These are phyloP conservation scores for Lucilia sericata DNA, from an alignment of 1,140 invertebrate species.

Conservation along the genomic window DNA sequence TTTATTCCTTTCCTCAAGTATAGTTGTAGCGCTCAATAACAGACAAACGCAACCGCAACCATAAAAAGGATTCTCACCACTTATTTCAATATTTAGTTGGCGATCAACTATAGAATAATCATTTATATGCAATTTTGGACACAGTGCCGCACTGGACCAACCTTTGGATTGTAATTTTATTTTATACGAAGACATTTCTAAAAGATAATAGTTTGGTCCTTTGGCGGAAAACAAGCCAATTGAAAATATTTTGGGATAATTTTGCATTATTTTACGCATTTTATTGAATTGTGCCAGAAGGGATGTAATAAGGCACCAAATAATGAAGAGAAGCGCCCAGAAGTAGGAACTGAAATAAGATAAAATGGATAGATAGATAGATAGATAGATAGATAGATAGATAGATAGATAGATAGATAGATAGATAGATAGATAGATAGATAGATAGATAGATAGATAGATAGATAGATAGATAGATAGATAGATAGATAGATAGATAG, in stretches of 20 bases:
- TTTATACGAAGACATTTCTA: constrained; percentile 73
- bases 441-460: neutral
- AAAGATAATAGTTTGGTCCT: constrained; percentile 73
- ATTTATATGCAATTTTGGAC: neutral
- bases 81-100: constrained; percentile 73
- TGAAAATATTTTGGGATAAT: constrained; percentile 80
- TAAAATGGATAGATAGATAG: neutral
- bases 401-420: neutral
- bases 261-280: constrained; percentile 74
- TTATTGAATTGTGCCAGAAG: constrained; percentile 74
- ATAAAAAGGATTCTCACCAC: constrained; percentile 80
- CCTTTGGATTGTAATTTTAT: constrained; percentile 79
- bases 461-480: neutral
- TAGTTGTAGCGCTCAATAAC: constrained; percentile 76
- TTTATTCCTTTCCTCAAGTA: constrained; percentile 80
- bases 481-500: no score
- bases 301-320: constrained; percentile 69
- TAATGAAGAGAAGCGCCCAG: neutral
- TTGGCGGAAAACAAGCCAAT: constrained; percentile 74
- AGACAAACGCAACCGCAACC: constrained; percentile 78
- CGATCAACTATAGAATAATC: constrained; percentile 72
- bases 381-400: neutral
- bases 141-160: constrained; percentile 71
- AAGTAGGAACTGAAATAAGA: neutral
- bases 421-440: neutral